A percentile compares a stretch with the other conserved stretches of the same genome.
Conservation (phyloP, 2,888 invertebrate species). For the Hyposoter didymator region DNA sequence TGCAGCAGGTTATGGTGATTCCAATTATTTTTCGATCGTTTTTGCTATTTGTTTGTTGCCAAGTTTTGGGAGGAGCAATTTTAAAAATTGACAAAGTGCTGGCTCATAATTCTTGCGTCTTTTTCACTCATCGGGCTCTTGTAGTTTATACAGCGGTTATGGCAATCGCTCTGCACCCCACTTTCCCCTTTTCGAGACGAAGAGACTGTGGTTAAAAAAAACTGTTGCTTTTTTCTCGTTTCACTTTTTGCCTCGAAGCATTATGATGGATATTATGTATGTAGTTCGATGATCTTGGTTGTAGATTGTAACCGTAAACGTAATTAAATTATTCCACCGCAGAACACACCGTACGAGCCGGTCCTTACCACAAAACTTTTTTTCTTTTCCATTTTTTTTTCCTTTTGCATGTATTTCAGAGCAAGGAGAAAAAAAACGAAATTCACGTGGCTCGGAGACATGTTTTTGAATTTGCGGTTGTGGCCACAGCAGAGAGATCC, state of each 20-base stretch:
- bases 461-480: not conserved
- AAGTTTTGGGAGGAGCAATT: not conserved
- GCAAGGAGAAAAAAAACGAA: not conserved
- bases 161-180: not conserved
- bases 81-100: not conserved
- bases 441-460: not conserved
- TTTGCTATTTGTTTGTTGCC: not conserved
- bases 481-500: not conserved
- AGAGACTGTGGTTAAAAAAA: conserved; percentile 3
- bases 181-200: conserved; percentile 1
- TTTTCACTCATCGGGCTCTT: not conserved
- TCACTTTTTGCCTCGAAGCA: conserved; percentile 17
- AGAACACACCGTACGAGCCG: conserved; percentile 29
- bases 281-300: not conserved
- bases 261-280: conserved; percentile 10
- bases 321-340: conserved; percentile 60
- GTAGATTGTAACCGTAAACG: conserved; percentile 47
- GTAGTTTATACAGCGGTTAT: not conserved
- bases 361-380: conserved; percentile 20
- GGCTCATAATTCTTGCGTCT: not conserved
- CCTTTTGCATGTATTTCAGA: not conserved
- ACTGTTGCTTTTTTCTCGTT: conserved; percentile 11
- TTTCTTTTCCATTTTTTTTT: not conserved
- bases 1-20: not conserved
- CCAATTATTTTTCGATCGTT: not conserved